These are phyloP conservation scores for Cossypha dichroa DNA, from an alignment of 2,797 vertebrate genomes.

Conservation along the genomic window DNA sequence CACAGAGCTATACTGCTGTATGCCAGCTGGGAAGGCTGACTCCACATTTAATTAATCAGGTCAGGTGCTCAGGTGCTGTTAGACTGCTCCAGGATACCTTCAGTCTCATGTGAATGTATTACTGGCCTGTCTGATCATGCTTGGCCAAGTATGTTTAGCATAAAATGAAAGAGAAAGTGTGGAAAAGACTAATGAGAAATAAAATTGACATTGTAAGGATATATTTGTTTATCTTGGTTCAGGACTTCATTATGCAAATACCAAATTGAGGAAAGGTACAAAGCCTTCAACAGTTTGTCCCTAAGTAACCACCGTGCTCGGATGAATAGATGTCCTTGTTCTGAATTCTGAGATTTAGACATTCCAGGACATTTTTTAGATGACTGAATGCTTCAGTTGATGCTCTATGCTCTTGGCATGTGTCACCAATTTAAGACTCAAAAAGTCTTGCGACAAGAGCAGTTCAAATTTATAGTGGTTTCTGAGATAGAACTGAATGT, in stretches of 20 bases:
- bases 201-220: not conserved
- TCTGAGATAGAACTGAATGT: not conserved
- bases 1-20: not conserved
- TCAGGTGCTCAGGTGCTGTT: not conserved
- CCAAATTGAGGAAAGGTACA: not conserved
- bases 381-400: constrained; percentile 11
- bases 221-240: not conserved
- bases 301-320: not conserved
- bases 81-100: not conserved
- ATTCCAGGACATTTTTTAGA: constrained; percentile 28
- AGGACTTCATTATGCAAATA: not conserved
- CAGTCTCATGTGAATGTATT: not conserved
- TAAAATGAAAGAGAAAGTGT: not conserved
- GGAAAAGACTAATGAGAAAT: not conserved
- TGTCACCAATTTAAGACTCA: not conserved
- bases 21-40: not conserved
- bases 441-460: not conserved
- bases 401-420: not conserved
- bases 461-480: not conserved
- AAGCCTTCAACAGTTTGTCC: constrained; percentile 8
- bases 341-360: constrained; percentile 12
- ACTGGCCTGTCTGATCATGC: not conserved
- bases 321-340: constrained; percentile 35
- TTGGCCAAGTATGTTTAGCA: not conserved
- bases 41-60: not conserved